Base-by-base conservation (phyloP, 2,888 invertebrate species). In the Coleophora deauratella region DNA sequence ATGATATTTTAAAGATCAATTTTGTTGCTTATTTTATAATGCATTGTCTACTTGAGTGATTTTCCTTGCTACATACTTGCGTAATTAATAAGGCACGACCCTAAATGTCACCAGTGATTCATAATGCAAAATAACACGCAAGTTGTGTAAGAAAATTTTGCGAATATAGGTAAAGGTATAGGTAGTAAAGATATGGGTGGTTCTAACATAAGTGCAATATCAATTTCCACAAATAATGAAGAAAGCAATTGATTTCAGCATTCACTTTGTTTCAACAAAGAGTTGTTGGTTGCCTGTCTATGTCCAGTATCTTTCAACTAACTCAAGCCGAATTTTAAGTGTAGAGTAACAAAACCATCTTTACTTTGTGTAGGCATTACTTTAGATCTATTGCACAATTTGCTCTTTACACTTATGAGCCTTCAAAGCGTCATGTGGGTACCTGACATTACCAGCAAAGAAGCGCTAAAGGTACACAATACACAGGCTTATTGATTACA, bases 401-500 rank as follows among this genome's bases (percentile, higher is more conserved):
- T 21, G 9, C 34, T 28, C 10, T 21, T 21, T 44, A 40, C 46
- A 54, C 49, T 49, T 48, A 33, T 44, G 44, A 55, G 47, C 52
- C 55, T 63, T 67, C 71, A 70, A 66, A 49, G 59, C 61, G 61
- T 72, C 69, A 64, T 51, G 56, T 55, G 6, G 3, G 3, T 46
- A 52, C 47, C 49, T 61, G 63, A 67, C 61, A 59, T 49, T 59
- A 49, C 55, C 54, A 62, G 52, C 54, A 61, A 59, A 65, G 57
- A 50, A 59, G 56, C 54, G 62, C 52, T 53, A 61, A 59, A 65
- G 57, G 51, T 59, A 51, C 47, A 52, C 57, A 64, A n/a, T n/a
- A n/a, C n/a, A n/a, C n/a, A n/a, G n/a, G n/a, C 64, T 69, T 63
- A 68, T 68, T 72, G 63, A 68, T 68, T 68, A 62, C 53, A 71